These are phyloP conservation scores for Pristiophorus japonicus DNA, from an alignment of 2,113 vertebrate species.

Conservation along the genomic window DNA sequence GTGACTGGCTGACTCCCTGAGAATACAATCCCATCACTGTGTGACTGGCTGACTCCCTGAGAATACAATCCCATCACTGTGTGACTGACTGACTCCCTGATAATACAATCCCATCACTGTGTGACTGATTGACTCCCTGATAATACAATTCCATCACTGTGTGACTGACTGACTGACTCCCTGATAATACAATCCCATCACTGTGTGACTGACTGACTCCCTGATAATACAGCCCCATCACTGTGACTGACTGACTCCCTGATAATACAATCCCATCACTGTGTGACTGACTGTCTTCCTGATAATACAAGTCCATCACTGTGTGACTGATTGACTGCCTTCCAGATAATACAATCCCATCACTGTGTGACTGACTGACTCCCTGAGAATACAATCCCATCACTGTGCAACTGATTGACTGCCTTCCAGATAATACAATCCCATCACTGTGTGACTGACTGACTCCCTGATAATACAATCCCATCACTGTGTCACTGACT, in stretches of 20 bases:
- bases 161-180: background rate
- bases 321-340: too few species aligned
- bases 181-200: background rate
- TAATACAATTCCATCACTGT: background rate
- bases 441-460: background rate
- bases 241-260: background rate
- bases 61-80: background rate
- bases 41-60: background rate
- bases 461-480: too few species aligned
- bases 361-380: background rate
- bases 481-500: too few species aligned
- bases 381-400: background rate
- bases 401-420: background rate
- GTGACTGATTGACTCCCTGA: background rate
- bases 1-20: background rate
- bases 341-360: background rate
- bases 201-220: background rate
- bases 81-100: background rate
- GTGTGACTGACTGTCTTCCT: too few species aligned
- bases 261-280: too few species aligned
- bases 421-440: too few species aligned
- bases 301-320: too few species aligned
- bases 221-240: too few species aligned
- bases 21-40: background rate
- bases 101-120: too few species aligned